Conservation (phyloP, 2,113 vertebrate genomes). For the Pelodiscus sinensis region DNA sequence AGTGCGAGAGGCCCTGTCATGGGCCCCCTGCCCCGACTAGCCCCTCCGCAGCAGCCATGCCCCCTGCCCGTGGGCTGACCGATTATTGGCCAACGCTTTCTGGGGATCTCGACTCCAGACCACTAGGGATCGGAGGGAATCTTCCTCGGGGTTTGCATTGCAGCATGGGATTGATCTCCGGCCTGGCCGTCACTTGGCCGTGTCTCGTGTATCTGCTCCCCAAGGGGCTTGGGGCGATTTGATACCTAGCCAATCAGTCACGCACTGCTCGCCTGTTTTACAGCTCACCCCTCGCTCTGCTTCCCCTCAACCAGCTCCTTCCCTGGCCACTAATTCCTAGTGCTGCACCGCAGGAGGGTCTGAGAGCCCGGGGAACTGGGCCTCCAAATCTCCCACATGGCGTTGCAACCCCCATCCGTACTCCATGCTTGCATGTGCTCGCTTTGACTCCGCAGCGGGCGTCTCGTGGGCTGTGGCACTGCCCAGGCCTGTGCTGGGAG, state of each 20-base stretch:
- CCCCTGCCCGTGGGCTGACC: neutral
- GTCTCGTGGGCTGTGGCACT: neutral
- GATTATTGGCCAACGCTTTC: neutral
- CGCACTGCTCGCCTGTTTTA: neutral
- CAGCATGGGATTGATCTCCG: neutral
- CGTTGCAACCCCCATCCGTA: neutral
- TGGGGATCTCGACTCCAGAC: neutral
- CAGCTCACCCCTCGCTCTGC: too few relatives aligned
- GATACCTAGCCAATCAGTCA: neutral
- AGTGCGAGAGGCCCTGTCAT: neutral
- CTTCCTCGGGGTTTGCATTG: neutral
- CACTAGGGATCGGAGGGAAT: neutral
- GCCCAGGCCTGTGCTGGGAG: neutral
- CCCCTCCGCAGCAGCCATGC: neutral
- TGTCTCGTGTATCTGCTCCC: neutral
- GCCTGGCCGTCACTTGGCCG: neutral
- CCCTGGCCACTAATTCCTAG: neutral
- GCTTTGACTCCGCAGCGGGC: too few relatives aligned
- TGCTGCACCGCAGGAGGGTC: too few relatives aligned
- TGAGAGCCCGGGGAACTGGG: neutral
- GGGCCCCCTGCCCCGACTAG: neutral
- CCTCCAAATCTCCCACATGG: neutral
- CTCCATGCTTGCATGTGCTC: neutral
- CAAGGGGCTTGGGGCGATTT: neutral
- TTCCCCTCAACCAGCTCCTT: neutral